Base-by-base conservation (phyloP, 2,888 invertebrate genomes). In the Ennomos fuscantarius region DNA sequence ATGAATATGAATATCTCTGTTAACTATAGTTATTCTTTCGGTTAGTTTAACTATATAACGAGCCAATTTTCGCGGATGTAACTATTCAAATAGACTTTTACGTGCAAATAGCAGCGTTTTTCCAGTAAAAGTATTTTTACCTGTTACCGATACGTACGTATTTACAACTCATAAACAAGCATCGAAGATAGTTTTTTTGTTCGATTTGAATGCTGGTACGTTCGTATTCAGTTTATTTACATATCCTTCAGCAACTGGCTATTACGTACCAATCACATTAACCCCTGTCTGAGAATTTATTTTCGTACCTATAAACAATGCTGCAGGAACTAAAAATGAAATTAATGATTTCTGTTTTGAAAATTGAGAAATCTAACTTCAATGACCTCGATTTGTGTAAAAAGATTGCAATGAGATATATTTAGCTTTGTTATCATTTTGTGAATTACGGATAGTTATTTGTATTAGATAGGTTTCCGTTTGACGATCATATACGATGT, bases 191-290 rank as follows among this genome's bases (percentile, higher is more conserved):
- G 34, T 13, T 40, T 47, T 57, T 58, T 55, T 57, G 48, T 55
- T 48, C 41, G 42, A 40, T 56, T 48, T 50, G 55, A 44, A 44
- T 46, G 37, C 46, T 36, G 35, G 43, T 45, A 45, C 45, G 49
- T 53, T 58, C 47, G 49, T 45, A 42, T 46, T 51, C 37, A n/a
- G 42, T 51, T 51, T 60, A 50, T 55, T 60, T 60, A 60, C 59
- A 50, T 54, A 52, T 52, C 52, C 10, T 42, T 56, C 50, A 51
- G 33, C 36, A 45, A 36, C 35, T 41, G 1, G 39, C 32, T 41
- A 42, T 41, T 41, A 50, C 41, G 49, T 8, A 43, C 43, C 42
- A 15, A 57, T 57, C 33, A 35, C 47, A 31, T 51, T 57, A 43
- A 15, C 47, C 40, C 45, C 10, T 43, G 34, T 44, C 31, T 24